Percentiles rank a stretch among this genome's conserved stretches.
Evolutionary conservation across 2,113 vertebrate species (phyloP).

Genomic region (Eretmochelys imbricata): DNA sequence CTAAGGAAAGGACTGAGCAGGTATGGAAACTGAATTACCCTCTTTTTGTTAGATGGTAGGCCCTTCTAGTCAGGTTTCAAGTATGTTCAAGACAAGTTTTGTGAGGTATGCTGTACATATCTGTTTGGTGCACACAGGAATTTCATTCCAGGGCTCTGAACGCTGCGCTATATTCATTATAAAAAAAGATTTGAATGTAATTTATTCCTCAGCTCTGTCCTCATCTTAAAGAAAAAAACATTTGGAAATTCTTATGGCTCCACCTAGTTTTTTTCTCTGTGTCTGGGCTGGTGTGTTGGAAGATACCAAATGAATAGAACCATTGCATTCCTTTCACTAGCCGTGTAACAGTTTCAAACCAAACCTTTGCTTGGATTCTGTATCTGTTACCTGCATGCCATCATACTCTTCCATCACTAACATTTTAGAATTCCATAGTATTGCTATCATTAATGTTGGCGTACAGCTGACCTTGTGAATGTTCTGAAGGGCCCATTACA

Average conservation of each 20-base stretch:
- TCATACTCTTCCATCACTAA: neutral
- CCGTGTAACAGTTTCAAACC: neutral
- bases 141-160: neutral
- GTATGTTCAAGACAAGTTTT: neutral
- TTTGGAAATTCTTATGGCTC: neutral
- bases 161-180: neutral
- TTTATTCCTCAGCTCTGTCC: neutral
- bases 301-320: neutral
- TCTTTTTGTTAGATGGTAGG: neutral
- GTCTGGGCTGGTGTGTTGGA: neutral
- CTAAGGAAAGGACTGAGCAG: neutral
- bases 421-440: neutral
- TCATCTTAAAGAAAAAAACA: neutral
- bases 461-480: neutral
- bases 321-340: neutral
- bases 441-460: neutral
- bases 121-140: neutral
- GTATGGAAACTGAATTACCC: neutral
- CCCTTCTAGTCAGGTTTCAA: neutral
- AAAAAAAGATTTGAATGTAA: neutral
- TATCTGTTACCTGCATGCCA: rapidly evolving
- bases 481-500: neutral
- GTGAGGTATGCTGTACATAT: neutral
- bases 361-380: neutral
- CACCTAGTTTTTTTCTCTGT: neutral